Conservation (phyloP, 1,140 invertebrate species). For the Aphelinus atriplicis region DNA sequence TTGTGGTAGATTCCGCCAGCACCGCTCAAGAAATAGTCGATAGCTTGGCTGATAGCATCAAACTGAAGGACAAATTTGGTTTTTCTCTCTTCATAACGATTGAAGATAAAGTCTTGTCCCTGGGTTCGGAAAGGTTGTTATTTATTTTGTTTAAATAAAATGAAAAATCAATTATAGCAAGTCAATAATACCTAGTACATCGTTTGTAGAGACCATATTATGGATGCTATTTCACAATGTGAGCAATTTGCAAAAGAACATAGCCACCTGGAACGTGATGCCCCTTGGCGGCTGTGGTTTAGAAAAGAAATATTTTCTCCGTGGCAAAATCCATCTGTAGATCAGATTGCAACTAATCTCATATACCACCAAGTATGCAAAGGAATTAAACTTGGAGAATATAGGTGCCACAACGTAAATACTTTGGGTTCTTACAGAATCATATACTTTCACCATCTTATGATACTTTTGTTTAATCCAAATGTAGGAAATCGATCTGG, state of each 20-base stretch:
- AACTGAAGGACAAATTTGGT: constrained; percentile 85
- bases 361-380: constrained; percentile 85
- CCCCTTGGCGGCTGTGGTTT: constrained; percentile 82
- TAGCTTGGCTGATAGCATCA: constrained; percentile 82
- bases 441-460: too few species aligned
- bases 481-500: constrained; percentile 81
- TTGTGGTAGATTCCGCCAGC: constrained; percentile 91
- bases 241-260: constrained; percentile 95
- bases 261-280: constrained; percentile 77
- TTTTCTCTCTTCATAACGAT: constrained; percentile 92
- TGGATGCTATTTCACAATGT: constrained; percentile 95
- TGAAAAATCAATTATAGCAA: too few species aligned
- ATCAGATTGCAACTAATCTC: constrained; percentile 83
- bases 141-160: neutral
- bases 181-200: too few species aligned
- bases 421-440: neutral
- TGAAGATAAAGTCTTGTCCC: constrained; percentile 82
- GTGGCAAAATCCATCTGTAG: constrained; percentile 87
- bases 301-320: constrained; percentile 93
- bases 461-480: too few species aligned
- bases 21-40: constrained; percentile 88
- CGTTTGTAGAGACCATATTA: constrained; percentile 79
- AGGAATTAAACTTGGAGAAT: constrained; percentile 90
- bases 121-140: constrained; percentile 68
- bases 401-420: constrained; percentile 72